Evolutionary conservation across 2,888 invertebrate species (phyloP).

Genomic region (Synanthedon andrenaeformis): DNA sequence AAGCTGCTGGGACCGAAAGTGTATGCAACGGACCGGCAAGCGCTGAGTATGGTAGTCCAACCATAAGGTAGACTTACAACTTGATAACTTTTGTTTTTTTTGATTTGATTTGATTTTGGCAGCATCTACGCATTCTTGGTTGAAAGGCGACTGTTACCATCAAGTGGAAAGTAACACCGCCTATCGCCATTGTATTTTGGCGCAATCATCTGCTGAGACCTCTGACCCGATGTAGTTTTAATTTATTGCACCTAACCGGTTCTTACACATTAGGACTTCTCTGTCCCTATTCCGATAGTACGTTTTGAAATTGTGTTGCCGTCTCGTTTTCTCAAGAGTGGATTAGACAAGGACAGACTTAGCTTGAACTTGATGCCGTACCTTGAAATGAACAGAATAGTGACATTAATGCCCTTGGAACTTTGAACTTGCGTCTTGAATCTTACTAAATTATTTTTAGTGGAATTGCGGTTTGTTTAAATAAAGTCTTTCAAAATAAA

Average conservation of each 20-base stretch:
- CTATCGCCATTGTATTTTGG: slow-evolving; percentile 12
- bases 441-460: no score
- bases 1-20: no score
- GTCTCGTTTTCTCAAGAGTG: background rate
- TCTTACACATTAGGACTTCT: slow-evolving; percentile 22
- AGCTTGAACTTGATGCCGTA: background rate
- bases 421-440: background rate
- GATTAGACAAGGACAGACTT: background rate
- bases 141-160: no score
- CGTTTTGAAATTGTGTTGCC: background rate
- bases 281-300: slow-evolving; percentile 5
- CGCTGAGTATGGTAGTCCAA: no score
- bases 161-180: no score
- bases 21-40: no score
- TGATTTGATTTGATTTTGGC: no score
- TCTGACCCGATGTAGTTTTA: slow-evolving; percentile 29
- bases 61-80: no score
- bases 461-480: no score
- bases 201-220: slow-evolving; percentile 22
- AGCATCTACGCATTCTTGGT: no score
- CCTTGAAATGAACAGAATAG: background rate
- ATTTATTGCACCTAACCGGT: slow-evolving; percentile 40
- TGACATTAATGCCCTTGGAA: background rate
- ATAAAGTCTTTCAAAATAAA: no score
- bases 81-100: no score